Evolutionary conservation across 2,113 vertebrate species (phyloP).

Genomic region (Gallinago undulata): DNA sequence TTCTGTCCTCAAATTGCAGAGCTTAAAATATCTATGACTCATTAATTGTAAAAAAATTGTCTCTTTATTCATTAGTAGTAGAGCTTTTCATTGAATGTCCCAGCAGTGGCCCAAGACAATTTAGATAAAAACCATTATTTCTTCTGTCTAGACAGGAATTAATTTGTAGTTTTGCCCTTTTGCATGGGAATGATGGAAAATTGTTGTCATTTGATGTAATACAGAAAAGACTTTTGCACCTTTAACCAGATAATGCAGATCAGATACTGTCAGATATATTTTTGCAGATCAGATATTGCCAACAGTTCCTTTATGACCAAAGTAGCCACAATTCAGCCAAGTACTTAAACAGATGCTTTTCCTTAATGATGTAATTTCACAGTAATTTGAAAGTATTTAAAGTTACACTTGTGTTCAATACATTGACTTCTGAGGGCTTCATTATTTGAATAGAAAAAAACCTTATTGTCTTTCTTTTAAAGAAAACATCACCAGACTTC

Average conservation of each 20-base stretch:
- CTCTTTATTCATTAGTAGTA: conserved; percentile 60
- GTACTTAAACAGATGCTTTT: not conserved
- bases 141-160: conserved; percentile 46
- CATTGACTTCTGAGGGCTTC: not conserved
- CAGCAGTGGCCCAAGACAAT: conserved; percentile 44
- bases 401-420: not conserved
- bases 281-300: not conserved
- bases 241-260: not conserved
- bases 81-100: conserved; percentile 22
- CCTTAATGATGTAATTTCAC: not conserved
- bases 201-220: conserved; percentile 9
- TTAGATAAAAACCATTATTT: conserved; percentile 45
- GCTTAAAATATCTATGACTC: conserved; percentile 64
- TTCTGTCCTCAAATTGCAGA: conserved; percentile 24
- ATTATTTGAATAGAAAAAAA: not conserved
- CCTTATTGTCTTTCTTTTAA: not conserved
- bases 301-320: not conserved
- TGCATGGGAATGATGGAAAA: not conserved
- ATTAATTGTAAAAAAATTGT: conserved; percentile 53
- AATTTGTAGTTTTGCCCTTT: conserved; percentile 49
- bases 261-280: not conserved
- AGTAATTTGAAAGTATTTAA: not conserved
- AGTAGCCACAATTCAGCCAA: not conserved
- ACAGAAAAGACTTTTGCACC: not conserved
- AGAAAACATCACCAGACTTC: not conserved